A percentile compares a stretch with the other conserved stretches of the same genome.
Conservation (phyloP, 1,140 invertebrate species). For the Agrypnia vestita region DNA sequence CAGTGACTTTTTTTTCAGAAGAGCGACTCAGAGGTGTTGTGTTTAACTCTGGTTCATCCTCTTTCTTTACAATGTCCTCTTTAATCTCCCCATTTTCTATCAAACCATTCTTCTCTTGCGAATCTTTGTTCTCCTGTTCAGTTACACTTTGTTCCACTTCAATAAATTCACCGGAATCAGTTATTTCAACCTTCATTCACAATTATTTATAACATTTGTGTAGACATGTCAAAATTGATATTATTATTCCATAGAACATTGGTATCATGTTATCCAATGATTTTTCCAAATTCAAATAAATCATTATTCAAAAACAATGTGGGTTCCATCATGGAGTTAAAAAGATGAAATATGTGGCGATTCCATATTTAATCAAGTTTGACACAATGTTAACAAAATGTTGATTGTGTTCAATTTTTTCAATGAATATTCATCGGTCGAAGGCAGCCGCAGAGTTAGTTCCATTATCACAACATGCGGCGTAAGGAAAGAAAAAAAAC, state of each 20-base stretch:
- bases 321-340: neutral
- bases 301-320: no score
- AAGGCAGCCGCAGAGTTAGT: neutral
- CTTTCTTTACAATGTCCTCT: constrained; percentile 18
- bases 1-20: constrained; percentile 52
- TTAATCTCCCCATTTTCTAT: constrained; percentile 3
- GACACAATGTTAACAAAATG: no score
- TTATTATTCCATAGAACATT: no score
- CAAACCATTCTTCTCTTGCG: constrained; percentile 12
- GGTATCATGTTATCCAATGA: no score
- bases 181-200: constrained; percentile 69
- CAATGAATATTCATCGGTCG: no score
- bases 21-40: constrained; percentile 26
- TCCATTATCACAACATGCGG: constrained; percentile 46
- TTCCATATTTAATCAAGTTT: neutral
- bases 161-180: constrained; percentile 72
- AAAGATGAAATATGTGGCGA: neutral
- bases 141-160: constrained; percentile 65
- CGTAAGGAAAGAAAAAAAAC: constrained; percentile 29
- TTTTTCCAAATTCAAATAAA: neutral
- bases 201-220: neutral
- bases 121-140: constrained; percentile 33
- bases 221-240: neutral
- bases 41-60: constrained; percentile 3
- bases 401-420: no score